Percentiles rank a stretch among this genome's conserved stretches.
Evolutionary conservation across 1,140 invertebrate species (phyloP).

Genomic region (Leptinotarsa undecemlineata): DNA sequence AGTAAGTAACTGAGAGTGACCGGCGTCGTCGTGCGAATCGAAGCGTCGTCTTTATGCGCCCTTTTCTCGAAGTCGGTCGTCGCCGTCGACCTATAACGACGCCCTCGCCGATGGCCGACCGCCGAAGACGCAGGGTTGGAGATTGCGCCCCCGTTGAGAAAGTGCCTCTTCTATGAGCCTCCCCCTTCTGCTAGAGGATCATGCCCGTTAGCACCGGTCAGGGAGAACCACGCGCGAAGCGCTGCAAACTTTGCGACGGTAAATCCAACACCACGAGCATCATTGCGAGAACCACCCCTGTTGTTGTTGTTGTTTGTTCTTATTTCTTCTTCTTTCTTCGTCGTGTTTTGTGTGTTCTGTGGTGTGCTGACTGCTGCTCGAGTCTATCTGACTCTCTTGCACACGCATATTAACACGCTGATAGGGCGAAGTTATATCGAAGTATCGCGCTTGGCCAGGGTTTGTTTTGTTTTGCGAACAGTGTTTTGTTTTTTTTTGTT

Average conservation of each 20-base stretch:
- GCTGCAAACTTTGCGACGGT: conserved; percentile 57
- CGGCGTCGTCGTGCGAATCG: conserved; percentile 20
- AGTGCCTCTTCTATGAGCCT: conserved; percentile 33
- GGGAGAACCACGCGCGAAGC: conserved; percentile 55
- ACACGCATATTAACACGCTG: no score
- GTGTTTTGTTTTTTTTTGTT: no score
- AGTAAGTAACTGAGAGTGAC: conserved; percentile 34
- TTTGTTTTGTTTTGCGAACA: no score
- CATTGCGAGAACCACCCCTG: no score
- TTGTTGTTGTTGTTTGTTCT: no score
- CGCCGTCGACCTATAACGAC: neutral
- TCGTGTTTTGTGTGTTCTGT: neutral
- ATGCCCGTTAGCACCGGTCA: conserved; percentile 56
- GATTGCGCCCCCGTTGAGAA: conserved; percentile 7
- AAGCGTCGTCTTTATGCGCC: conserved; percentile 9
- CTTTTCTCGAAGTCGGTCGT: neutral
- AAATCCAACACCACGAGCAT: conserved; percentile 29
- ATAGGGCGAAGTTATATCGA: no score
- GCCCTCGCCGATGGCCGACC: neutral
- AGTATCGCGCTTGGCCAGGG: no score
- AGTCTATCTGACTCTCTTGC: neutral
- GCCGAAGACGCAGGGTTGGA: conserved; percentile 9
- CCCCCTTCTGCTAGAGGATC: conserved; percentile 4
- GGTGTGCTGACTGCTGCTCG: neutral
- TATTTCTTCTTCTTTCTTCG: no score